Evolutionary conservation across 2,888 invertebrate species (phyloP).

Genomic region (Eucera pruinosa): DNA sequence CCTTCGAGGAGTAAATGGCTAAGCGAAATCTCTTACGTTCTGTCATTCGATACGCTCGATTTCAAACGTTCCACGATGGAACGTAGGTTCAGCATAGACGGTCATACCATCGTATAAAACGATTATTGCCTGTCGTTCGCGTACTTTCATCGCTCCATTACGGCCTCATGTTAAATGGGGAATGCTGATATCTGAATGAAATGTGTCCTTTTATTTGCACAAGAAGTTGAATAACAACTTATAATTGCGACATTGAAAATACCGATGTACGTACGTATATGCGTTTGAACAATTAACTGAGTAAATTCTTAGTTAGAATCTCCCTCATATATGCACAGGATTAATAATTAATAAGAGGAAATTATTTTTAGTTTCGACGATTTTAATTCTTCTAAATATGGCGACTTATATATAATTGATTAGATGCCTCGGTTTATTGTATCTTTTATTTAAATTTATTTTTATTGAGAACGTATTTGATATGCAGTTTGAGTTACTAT

Average conservation of each 20-base stretch:
- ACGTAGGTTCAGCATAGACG: conserved; percentile 24
- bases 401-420: too few relatives aligned
- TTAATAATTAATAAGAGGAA: too few relatives aligned
- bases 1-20: conserved; percentile 39
- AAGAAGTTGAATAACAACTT: neutral
- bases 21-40: conserved; percentile 63
- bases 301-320: too few relatives aligned
- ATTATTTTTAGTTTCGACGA: too few relatives aligned
- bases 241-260: neutral
- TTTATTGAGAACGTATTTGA: too few relatives aligned
- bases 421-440: too few relatives aligned
- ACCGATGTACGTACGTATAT: neutral
- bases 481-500: too few relatives aligned
- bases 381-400: too few relatives aligned
- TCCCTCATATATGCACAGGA: too few relatives aligned
- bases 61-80: conserved; percentile 52
- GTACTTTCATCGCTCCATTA: conserved; percentile 41
- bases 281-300: too few relatives aligned
- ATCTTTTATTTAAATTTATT: too few relatives aligned
- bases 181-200: conserved; percentile 15
- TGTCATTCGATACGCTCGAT: conserved; percentile 68
- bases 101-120: conserved; percentile 41
- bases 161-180: conserved; percentile 20
- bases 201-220: conserved; percentile 14
- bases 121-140: conserved; percentile 38